These are phyloP conservation scores for Carterocephalus palaemon DNA, from an alignment of 2,888 invertebrate species.

Conservation along the genomic window DNA sequence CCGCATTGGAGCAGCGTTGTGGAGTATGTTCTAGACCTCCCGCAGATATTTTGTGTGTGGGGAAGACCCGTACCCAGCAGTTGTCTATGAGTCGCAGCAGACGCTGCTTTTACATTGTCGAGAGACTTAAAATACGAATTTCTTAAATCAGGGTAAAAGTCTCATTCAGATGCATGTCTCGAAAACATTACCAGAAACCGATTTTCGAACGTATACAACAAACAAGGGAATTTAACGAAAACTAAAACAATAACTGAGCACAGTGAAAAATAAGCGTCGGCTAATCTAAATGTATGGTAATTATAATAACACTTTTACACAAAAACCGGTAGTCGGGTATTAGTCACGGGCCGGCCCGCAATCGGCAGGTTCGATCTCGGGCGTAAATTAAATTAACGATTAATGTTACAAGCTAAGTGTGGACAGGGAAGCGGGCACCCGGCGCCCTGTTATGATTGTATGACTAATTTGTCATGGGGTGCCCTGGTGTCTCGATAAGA, in stretches of 20 bases:
- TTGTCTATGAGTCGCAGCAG: no score
- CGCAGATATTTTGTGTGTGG: no score
- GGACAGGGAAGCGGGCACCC: slow-evolving; percentile 8
- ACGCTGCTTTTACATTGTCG: no score
- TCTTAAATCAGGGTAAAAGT: no score
- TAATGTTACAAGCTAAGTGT: slow-evolving; percentile 17
- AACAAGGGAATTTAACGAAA: neutral
- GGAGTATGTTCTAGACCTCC: no score
- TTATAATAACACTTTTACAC: slow-evolving; percentile 21
- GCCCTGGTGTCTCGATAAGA: no score
- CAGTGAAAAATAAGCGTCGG: slow-evolving; percentile 15
- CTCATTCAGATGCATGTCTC: no score
- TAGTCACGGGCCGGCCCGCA: slow-evolving; percentile 17
- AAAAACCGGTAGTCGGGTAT: slow-evolving; percentile 22
- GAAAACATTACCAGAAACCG: no score
- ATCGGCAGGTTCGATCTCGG: slow-evolving; percentile 19
- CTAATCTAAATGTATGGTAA: slow-evolving; percentile 20
- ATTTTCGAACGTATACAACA: no score
- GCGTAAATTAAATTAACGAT: slow-evolving; percentile 21
- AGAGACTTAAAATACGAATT: no score
- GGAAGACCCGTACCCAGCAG: no score
- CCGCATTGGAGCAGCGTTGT: no score
- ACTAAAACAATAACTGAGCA: neutral
- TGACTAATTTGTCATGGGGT: slow-evolving; percentile 10
- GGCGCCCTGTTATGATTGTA: slow-evolving; percentile 14